phyloP scores from a whole-genome alignment of 2,113 vertebrate genomes.

The Vicugna pacos region DNA sequence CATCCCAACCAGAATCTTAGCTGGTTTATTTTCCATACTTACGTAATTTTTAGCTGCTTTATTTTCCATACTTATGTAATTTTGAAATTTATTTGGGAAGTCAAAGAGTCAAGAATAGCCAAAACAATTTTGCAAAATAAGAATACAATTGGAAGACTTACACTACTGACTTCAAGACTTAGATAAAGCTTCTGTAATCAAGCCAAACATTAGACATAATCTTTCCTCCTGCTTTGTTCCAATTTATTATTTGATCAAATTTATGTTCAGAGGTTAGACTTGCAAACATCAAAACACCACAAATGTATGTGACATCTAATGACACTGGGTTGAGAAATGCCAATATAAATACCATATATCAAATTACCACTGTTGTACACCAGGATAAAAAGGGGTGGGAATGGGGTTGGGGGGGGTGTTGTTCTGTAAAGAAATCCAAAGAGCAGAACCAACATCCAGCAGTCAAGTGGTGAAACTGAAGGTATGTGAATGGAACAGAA shows the following conservation, averaged over 20 bases:
- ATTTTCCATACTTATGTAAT: neutral
- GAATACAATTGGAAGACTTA: neutral
- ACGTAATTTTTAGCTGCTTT: neutral
- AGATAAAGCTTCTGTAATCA: neutral
- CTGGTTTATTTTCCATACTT: neutral
- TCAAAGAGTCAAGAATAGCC: neutral
- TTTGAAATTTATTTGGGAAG: neutral
- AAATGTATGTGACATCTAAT: constrained; percentile 88
- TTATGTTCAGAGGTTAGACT: constrained; percentile 82
- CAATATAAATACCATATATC: constrained; percentile 92
- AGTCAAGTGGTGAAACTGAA: constrained; percentile 89
- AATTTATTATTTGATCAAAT: constrained; percentile 80
- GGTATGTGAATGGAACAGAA: constrained; percentile 66
- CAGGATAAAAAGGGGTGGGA: constrained; percentile 84
- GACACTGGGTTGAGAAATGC: constrained; percentile 89
- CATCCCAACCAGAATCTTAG: neutral
- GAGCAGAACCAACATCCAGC: constrained; percentile 90
- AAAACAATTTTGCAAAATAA: constrained; percentile 22
- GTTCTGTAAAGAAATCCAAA: constrained; percentile 82
- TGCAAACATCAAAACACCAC: constrained; percentile 88
- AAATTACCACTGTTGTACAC: constrained; percentile 91
- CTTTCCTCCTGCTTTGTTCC: constrained; percentile 83
- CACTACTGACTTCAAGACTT: neutral
- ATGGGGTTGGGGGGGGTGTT: constrained; percentile 53
- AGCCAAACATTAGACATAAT: neutral